A percentile compares a stretch with the other conserved stretches of the same genome.
Conservation (phyloP, 2,113 vertebrate species). For the Lynx canadensis region DNA sequence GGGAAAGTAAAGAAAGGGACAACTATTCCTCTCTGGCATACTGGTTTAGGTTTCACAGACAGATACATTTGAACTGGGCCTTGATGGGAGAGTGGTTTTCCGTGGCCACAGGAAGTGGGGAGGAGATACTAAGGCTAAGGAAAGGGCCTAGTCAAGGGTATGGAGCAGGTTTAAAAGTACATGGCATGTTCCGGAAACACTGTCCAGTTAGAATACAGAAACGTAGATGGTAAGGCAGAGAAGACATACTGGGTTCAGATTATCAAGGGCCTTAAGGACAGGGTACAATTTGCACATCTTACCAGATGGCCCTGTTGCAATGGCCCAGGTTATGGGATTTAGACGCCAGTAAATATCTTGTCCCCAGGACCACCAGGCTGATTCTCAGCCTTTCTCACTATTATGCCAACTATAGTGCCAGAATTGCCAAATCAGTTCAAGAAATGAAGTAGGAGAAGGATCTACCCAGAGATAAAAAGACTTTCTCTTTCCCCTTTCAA, state of each 20-base stretch:
- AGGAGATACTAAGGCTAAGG: not conserved
- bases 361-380: not conserved
- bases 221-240: not conserved
- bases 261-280: not conserved
- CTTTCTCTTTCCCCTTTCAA: not conserved
- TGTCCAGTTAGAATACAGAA: not conserved
- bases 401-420: not conserved
- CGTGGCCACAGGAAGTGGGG: not conserved
- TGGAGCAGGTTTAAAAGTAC: not conserved
- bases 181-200: not conserved
- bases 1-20: not conserved
- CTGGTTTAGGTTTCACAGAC: not conserved
- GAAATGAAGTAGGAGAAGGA: not conserved
- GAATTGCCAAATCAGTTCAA: not conserved
- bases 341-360: not conserved
- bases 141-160: not conserved
- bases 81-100: not conserved
- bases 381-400: not conserved
- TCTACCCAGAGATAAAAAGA: constrained; percentile 6
- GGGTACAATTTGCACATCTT: not conserved
- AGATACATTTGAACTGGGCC: not conserved
- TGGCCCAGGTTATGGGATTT: not conserved
- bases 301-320: not conserved
- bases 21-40: not conserved
- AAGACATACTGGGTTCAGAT: not conserved